Base-by-base conservation (phyloP, 2,888 invertebrate species). In the Sacculina carcini region DNA sequence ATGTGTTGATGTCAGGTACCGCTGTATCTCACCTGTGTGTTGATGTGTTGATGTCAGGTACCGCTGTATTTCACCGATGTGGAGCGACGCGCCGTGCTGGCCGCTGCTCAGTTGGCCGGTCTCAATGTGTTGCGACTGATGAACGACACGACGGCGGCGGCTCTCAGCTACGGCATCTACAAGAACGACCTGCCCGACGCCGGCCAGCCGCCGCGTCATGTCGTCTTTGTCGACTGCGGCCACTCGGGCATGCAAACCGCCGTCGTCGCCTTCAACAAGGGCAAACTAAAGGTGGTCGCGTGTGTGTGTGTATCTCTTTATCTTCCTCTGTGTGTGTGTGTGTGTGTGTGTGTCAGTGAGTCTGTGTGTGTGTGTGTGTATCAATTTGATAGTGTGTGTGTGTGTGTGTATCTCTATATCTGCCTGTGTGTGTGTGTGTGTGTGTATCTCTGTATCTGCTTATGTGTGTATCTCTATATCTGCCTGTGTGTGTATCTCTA, bases 141-240 rank as follows among this genome's bases (percentile, higher is more conserved):
- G 73, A 96, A 96, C 67, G 98, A 99, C 69, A 87, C 92, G 24
- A 86, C 96, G 5, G 90, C 98, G 10, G 89, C 90, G 40, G 92
- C 94, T 28, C 69, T 98, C 49, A 80, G 86, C 46, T 99, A 98
- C 66, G 96, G 96, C 54, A 92, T 99, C 64, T 99, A 98, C 68
- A 94, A 96, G 66, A 86, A 90, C 66, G 94, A 96, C 66, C 71
- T 94, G 58, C 92, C 94, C 12, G 75, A 76, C 12, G 74, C 77
- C 3, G 86, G 86, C 59, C 86, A 89, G 54, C 82, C 86, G 60
- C 79, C 89, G 1, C 74, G 84, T 53, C 84, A 87, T 68, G 86
- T 98, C 12, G 78, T 92, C 12, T 96, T 99, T 69, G 83, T 98
- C 48, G 98, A 99, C 66, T 83, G 89, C 65, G 98, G 98, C 14